These are phyloP conservation scores for Nettapus auritus DNA, from an alignment of 2,113 vertebrate genomes.

Conservation along the genomic window DNA sequence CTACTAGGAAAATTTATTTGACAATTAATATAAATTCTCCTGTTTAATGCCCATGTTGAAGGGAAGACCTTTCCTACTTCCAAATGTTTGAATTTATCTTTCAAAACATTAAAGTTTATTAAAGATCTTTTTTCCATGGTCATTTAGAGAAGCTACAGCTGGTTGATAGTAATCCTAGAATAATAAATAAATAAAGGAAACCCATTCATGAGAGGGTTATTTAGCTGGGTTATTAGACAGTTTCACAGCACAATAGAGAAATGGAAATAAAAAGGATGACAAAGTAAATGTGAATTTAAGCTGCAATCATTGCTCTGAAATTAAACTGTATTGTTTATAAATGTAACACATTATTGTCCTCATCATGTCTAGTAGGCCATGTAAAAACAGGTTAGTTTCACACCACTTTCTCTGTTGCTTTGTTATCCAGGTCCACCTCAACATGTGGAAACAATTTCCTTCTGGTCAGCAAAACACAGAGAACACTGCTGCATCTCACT, in stretches of 20 bases:
- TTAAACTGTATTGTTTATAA: constrained; percentile 64
- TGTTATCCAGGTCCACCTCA: constrained; percentile 12
- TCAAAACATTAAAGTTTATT: constrained; percentile 15
- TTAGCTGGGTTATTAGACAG: constrained; percentile 83
- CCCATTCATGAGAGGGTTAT: constrained; percentile 86
- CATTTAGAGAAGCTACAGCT: constrained; percentile 58
- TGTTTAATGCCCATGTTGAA: not conserved
- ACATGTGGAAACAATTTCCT: constrained; percentile 12
- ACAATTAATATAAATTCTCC: not conserved
- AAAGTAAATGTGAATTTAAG: constrained; percentile 75
- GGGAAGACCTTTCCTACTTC: constrained; percentile 3
- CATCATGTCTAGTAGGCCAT: constrained; percentile 78
- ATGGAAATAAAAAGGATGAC: constrained; percentile 79
- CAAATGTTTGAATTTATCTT: not conserved
- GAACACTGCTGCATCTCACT: not conserved
- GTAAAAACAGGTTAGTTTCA: constrained; percentile 84
- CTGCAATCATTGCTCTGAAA: constrained; percentile 71
- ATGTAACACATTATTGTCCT: constrained; percentile 66
- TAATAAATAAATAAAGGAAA: constrained; percentile 57
- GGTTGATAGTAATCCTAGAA: constrained; percentile 66
- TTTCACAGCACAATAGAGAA: constrained; percentile 83
- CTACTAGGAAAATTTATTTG: not conserved
- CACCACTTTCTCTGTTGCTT: constrained; percentile 73
- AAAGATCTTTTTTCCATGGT: constrained; percentile 31
- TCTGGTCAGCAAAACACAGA: constrained; percentile 28